Conservation (phyloP, 2,113 vertebrate species). For the Corydoras sp. region DNA sequence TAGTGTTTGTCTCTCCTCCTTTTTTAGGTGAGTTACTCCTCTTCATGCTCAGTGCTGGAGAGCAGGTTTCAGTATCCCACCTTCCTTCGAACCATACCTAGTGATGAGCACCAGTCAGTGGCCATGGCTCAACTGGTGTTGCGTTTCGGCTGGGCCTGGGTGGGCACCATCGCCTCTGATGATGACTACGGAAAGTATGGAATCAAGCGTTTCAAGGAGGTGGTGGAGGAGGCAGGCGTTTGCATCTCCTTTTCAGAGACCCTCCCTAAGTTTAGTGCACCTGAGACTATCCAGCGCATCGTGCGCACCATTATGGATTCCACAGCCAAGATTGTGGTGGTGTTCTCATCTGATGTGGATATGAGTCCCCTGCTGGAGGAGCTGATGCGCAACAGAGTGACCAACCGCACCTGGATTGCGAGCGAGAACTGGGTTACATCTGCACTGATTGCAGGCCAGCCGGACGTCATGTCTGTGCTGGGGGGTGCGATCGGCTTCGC, state of each 20-base stretch:
- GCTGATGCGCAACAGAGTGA: conserved; percentile 67
- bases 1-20: too few relatives aligned
- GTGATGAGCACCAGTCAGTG: conserved; percentile 64
- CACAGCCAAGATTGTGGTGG: conserved; percentile 75
- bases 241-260: conserved; percentile 78
- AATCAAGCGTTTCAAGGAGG: conserved; percentile 75
- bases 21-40: conserved; percentile 72
- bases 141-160: conserved; percentile 80
- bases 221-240: conserved; percentile 70
- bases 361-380: conserved; percentile 69
- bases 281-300: conserved; percentile 62
- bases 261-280: conserved; percentile 69
- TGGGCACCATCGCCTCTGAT: conserved; percentile 72
- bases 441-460: conserved; percentile 64
- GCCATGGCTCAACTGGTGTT: conserved; percentile 71
- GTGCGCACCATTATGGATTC: conserved; percentile 58
- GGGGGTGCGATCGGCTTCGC: conserved; percentile 76
- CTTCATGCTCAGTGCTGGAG: conserved; percentile 70
- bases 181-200: conserved; percentile 83
- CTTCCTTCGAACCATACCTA: conserved; percentile 70
- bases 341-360: conserved; percentile 79
- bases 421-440: conserved; percentile 81
- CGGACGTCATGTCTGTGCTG: conserved; percentile 64
- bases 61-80: conserved; percentile 80
- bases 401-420: conserved; percentile 74